Conservation (phyloP, 2,888 invertebrate species). For the Sinotaia quadrata region DNA sequence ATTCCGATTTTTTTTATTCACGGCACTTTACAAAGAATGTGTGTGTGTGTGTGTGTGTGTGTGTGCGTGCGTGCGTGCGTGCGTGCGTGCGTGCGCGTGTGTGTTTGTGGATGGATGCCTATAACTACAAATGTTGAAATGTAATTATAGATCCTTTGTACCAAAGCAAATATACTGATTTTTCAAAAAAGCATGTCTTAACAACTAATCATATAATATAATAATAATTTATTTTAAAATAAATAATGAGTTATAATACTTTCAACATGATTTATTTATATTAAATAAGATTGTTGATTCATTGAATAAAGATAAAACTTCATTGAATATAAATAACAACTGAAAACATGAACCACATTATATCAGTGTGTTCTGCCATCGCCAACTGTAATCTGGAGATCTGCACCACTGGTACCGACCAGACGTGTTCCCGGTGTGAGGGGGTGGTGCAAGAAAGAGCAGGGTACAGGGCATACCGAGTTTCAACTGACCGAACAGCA, state of each 20-base stretch:
- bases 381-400: conserved; percentile 31
- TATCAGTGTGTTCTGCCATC: conserved; percentile 33
- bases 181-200: too few species aligned
- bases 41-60: conserved; percentile 6
- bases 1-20: not conserved
- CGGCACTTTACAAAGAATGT: not conserved
- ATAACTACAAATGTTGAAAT: not conserved
- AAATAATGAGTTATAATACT: too few species aligned
- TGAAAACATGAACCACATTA: too few species aligned
- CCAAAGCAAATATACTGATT: not conserved
- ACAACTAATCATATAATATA: too few species aligned
- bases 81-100: not conserved
- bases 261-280: too few species aligned
- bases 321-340: too few species aligned
- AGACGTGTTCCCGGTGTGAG: conserved; percentile 30
- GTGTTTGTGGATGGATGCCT: conserved; percentile 21
- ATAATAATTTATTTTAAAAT: too few species aligned
- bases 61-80: not conserved
- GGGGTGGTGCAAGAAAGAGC: conserved; percentile 20
- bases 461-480: conserved; percentile 28
- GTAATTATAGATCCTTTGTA: not conserved
- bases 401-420: conserved; percentile 26
- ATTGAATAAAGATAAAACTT: too few species aligned
- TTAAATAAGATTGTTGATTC: too few species aligned
- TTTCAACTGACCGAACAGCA: conserved; percentile 10